Evolutionary conservation across 2,888 invertebrate species (phyloP), one percentile per base, ranked within the genome.

Genomic region (Idaea biselata): DNA sequence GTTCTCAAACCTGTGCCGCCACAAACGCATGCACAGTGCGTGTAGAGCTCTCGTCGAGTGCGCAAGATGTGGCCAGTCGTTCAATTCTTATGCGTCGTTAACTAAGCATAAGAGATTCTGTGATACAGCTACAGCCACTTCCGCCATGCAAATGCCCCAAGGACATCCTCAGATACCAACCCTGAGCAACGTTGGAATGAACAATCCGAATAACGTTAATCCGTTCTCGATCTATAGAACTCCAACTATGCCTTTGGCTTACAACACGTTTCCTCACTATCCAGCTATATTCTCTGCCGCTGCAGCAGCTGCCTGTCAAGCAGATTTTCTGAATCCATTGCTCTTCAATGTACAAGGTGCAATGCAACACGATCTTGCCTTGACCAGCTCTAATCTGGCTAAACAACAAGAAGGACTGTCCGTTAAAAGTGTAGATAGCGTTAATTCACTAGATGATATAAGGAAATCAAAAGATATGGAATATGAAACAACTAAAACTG

Each of bases 1-100:
- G 93, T 99, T 99, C 89, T 99, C 99, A 55, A 99, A 99, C 88
- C 94, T 99, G 80, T 99, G 99, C 84, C 96, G 99, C n/a, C 99
- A 99, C 93, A 99, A 98, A 84, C 97, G 99, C 64, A 99, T 99
- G 98, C 99, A 99, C 94, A 96, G 97, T 62, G 97, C 97, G 83
- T 99, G 99, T 87, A 96, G 98, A 77, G 96, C 96, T 89, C 96
- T 97, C 82, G 97, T 97, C 81, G 98, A 98, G 93, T 99, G 99
- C 91, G 95, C 94, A 78, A 98, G 98, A 94, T 99, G 99, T 83
- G 96, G 96, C 31, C 97, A 98, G 82, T 96, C 97, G 44, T 99
- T 99, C 90, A 96, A 96, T 64, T 98, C 98, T 0, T 96, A 96
- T 65, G 97, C 98, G 2, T 97, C 98, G 32, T 93, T 99, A 60